Percentiles rank a stretch among this genome's conserved stretches.
Conservation (phyloP, 2,797 vertebrate genomes). For the Muscicapa comitata region DNA sequence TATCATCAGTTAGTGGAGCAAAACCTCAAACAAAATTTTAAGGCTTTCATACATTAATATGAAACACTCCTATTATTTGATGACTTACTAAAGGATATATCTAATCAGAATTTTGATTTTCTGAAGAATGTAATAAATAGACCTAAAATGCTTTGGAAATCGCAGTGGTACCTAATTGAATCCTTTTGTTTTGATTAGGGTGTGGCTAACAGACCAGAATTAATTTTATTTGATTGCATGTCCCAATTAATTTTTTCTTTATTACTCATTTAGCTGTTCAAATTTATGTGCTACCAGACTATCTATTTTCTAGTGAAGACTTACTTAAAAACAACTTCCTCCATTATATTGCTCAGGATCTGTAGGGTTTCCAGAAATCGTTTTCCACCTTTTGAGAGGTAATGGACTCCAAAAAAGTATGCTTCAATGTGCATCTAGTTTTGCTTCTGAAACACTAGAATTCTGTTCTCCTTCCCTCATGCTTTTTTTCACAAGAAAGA, state of each 20-base stretch:
- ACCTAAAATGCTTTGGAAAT: neutral
- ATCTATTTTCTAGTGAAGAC: neutral
- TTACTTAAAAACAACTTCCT: neutral
- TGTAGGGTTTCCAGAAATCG: neutral
- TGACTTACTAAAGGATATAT: neutral
- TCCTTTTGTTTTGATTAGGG: neutral
- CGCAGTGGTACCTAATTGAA: neutral
- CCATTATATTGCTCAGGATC: neutral
- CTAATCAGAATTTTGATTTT: neutral
- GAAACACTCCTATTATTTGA: neutral
- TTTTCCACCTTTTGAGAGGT: neutral
- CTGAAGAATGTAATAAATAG: neutral
- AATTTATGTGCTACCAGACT: neutral
- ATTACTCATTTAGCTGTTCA: neutral
- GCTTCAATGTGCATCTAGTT: neutral
- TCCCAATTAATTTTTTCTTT: neutral
- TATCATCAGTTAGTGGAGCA: neutral
- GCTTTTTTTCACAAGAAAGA: neutral
- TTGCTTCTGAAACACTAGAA: neutral
- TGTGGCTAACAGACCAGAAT: neutral
- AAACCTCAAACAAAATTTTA: neutral
- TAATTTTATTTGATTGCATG: slow-evolving; percentile 22
- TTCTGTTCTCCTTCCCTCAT: neutral
- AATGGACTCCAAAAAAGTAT: neutral
- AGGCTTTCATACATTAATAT: neutral